Evolutionary conservation across 2,797 vertebrate species (phyloP).

Genomic region (Leptodactylus fallax): DNA sequence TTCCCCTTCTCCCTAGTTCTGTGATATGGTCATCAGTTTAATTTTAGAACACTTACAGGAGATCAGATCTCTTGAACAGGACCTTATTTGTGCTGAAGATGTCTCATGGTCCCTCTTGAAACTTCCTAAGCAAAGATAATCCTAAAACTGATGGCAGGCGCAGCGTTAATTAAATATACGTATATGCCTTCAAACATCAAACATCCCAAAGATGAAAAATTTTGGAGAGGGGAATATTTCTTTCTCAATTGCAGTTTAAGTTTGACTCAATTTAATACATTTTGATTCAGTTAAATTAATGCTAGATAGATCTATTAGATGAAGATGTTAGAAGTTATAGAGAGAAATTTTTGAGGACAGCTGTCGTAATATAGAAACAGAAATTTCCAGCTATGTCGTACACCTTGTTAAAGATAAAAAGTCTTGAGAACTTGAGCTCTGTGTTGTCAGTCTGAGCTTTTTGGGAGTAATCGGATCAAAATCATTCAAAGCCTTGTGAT

Average conservation of each 20-base stretch:
- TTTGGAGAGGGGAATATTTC: neutral
- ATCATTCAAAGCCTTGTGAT: constrained; percentile 6
- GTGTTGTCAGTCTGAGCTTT: neutral
- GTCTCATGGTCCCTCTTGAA: neutral
- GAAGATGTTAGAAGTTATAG: neutral
- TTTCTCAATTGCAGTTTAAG: too few relatives aligned
- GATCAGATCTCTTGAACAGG: neutral
- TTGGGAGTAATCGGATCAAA: neutral
- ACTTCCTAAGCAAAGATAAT: too few relatives aligned
- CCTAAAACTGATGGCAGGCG: neutral
- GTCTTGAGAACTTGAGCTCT: neutral
- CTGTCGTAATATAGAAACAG: neutral
- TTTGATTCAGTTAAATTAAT: neutral
- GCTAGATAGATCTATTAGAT: neutral
- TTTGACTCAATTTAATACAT: neutral
- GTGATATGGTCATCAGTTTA: neutral
- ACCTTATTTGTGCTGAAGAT: neutral
- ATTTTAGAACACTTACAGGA: neutral
- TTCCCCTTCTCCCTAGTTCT: neutral
- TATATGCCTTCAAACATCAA: neutral
- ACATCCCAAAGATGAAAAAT: neutral
- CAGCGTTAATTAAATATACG: too few relatives aligned
- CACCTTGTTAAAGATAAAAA: constrained; percentile 2
- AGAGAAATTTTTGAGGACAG: neutral
- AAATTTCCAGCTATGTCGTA: neutral